Evolutionary conservation across 2,797 vertebrate species (phyloP), one percentile per base, ranked within the genome.

Genomic region (Sus cebifrons): DNA sequence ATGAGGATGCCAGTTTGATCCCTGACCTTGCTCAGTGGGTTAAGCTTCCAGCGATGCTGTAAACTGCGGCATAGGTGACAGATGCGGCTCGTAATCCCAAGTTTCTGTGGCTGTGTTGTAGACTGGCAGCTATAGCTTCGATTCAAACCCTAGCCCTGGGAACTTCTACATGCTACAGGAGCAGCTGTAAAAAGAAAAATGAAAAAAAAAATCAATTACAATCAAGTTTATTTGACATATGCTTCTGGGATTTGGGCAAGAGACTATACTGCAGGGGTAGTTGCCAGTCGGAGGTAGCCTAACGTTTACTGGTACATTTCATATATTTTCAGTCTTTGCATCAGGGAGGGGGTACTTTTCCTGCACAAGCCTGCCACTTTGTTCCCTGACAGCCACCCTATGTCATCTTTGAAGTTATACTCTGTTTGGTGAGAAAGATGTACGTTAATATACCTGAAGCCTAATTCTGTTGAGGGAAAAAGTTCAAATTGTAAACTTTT

Each of bases 381-480:
- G 32, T 25, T 65, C 18, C 25, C 36, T 83, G 27, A 54, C 6
- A 58, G 36, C 14, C 68, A 58, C 29, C 17, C 12, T 27, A 44
- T 2, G n/a, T 83, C 60, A 56, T 36, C 62, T 88, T 64, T 83
- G 58, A 94, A 86, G n/a, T 23, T 93, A 86, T 49, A 65, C 65
- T 81, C 79, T 94, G 52, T 78, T 94, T 77, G 16, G 44, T 23
- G 32, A 60, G 60, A 71, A 93, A 68, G 64, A 93, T 67, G 9
- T 20, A 56, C n/a, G 27, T 64, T n/a, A 44, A 77, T 65, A 77
- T 7, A 81, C 23, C 68, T 36, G 20, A 74, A 86, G 64, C 85
- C 74, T 65, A 91, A 83, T 75, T 96, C 44, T 78, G 16, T 14
- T 54, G 58, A 74, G 25, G 70, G 23, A 62, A 91, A 91, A 75